Base-by-base conservation (phyloP, 2,888 invertebrate genomes). In the Electrophaes corylata region DNA sequence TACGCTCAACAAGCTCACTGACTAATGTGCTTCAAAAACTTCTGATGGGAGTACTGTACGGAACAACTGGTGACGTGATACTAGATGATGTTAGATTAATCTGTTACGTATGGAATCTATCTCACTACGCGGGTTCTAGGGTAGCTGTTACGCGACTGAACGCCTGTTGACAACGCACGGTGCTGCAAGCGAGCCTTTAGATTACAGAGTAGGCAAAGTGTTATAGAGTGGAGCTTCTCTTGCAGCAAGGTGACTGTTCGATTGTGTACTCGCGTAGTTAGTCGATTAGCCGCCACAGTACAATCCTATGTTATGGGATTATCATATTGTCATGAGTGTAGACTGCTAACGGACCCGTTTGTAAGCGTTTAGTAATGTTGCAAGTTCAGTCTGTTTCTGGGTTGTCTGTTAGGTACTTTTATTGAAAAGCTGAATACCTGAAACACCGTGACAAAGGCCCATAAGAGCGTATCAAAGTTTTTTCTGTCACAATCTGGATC, bases 381-480 rank as follows among this genome's bases (percentile, higher is more conserved):
- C 88, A 85, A 90, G 90, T 91, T 86, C 85, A 89, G 90, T 91
- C 83, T 91, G 91, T 91, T 90, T 86, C 79, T 90, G 89, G 87
- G 73, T 90, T 88, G 88, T 91, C 84, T 91, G 90, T 89, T 91
- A 89, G 86, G 83, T 85, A 81, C 78, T 86, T 90, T 88, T 88
- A 86, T 89, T 88, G 77, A 88, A 91, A 91, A 91, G 81, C 88
- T 86, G 81, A 92, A 93, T 96, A 98, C 98, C 98, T 98, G 98
- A 95, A 98, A 98, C 88, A 98, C 98, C 91, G 98, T 98, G 94
- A 98, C 97, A 94, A 98, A 96, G 92, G 98, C 98, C 97, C 98
- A 98, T 93, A 98, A 96, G 92, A 98, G 96, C 92, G 97, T 96
- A 95, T 98, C 98, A 96, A 98, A 98, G 96, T 98, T 98, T 96